phyloP scores from a whole-genome alignment of 2,113 vertebrate genomes.

The Dromas ardeola region DNA sequence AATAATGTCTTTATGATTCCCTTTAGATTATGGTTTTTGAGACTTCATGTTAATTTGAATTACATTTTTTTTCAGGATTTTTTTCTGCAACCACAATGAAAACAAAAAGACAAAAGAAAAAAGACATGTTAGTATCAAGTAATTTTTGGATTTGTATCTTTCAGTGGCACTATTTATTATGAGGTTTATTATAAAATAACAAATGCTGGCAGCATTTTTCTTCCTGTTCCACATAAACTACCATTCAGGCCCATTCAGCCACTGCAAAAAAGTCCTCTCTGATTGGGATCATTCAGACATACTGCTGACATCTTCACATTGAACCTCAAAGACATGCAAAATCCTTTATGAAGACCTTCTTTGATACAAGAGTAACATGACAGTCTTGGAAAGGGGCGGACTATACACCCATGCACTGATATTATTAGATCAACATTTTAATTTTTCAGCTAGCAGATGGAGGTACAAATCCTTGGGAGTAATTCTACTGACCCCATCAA shows the following conservation, averaged over 20 bases:
- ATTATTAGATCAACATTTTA: neutral
- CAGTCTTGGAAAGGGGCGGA: neutral
- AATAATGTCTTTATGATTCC: neutral
- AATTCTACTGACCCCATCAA: neutral
- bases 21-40: neutral
- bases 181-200: neutral
- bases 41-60: neutral
- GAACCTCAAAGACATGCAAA: neutral
- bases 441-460: neutral
- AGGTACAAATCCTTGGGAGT: neutral
- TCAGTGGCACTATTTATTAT: neutral
- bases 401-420: neutral
- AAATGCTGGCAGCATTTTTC: neutral
- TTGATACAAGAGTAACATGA: neutral
- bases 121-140: neutral
- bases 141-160: neutral
- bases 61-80: neutral
- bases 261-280: neutral
- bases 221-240: neutral
- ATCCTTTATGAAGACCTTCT: neutral
- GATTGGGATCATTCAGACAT: neutral
- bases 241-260: neutral
- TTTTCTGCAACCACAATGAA: neutral
- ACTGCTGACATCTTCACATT: neutral
- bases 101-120: neutral